phyloP scores from a whole-genome alignment of 2,888 invertebrate species.

The Cantharis rufa region DNA sequence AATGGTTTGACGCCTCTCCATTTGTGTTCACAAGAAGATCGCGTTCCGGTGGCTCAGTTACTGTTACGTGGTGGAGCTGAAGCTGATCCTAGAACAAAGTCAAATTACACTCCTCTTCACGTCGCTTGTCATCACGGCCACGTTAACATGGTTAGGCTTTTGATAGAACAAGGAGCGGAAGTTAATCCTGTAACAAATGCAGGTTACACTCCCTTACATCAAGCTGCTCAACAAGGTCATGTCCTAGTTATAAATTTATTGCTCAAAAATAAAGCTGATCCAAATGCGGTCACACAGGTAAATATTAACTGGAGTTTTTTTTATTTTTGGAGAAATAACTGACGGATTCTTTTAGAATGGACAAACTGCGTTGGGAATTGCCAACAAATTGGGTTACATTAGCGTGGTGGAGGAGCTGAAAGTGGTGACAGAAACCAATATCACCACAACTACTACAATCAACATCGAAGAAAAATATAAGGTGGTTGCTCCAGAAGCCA shows the following conservation, averaged over 20 bases:
- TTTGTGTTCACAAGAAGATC: slow-evolving; percentile 93
- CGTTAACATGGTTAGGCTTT: slow-evolving; percentile 85
- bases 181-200: slow-evolving; percentile 78
- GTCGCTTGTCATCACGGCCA: slow-evolving; percentile 98
- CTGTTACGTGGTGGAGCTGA: slow-evolving; percentile 78
- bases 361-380: slow-evolving; percentile 95
- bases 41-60: slow-evolving; percentile 81
- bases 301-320: slow-evolving; percentile 51
- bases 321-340: background rate
- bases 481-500: slow-evolving; percentile 95
- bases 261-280: slow-evolving; percentile 90
- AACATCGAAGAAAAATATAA: slow-evolving; percentile 90
- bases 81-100: slow-evolving; percentile 73
- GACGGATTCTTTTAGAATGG: slow-evolving; percentile 73
- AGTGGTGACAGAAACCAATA: slow-evolving; percentile 78
- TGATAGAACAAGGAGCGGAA: slow-evolving; percentile 87
- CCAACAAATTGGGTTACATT: slow-evolving; percentile 95
- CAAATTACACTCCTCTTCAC: slow-evolving; percentile 95
- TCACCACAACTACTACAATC: slow-evolving; percentile 64
- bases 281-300: slow-evolving; percentile 93
- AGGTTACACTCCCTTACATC: slow-evolving; percentile 94
- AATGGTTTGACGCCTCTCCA: slow-evolving; percentile 93
- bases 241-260: slow-evolving; percentile 91
- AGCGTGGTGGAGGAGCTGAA: slow-evolving; percentile 96
- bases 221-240: slow-evolving; percentile 98